phyloP scores from a whole-genome alignment of 2,797 vertebrate genomes.

The Neopelma chrysocephalum region DNA sequence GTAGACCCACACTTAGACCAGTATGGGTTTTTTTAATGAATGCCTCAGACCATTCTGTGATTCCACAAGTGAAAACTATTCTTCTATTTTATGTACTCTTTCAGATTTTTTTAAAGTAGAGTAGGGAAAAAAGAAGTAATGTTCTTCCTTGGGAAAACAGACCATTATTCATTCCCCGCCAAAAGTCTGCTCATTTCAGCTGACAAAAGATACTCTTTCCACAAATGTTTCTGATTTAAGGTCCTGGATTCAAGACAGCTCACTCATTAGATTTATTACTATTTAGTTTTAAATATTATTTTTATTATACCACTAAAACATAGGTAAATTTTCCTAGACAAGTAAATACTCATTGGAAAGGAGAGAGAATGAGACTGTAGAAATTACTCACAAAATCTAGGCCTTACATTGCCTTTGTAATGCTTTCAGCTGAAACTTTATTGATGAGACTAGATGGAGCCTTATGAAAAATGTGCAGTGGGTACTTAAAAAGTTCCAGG shows the following conservation, averaged over 20 bases:
- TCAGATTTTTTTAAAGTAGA: neutral
- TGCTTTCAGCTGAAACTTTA: neutral
- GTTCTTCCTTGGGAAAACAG: neutral
- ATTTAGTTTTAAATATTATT: neutral
- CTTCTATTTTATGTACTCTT: neutral
- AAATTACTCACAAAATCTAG: neutral
- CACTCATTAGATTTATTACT: neutral
- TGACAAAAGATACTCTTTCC: neutral
- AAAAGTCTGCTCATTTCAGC: constrained; percentile 1
- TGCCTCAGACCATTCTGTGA: neutral
- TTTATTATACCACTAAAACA: neutral
- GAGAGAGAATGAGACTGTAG: neutral
- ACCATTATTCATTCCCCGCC: neutral
- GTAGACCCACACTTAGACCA: neutral
- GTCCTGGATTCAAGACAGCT: neutral
- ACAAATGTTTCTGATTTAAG: neutral
- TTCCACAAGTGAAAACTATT: neutral
- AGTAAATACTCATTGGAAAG: neutral
- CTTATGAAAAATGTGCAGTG: neutral
- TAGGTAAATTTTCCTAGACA: neutral
- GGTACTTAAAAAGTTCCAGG: neutral
- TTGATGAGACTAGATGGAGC: neutral
- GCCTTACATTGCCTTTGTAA: neutral
- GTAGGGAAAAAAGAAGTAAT: neutral
- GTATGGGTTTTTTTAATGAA: neutral